Evolutionary conservation across 2,797 vertebrate species (phyloP), one percentile per base, ranked within the genome.

Genomic region (Falco cherrug): DNA sequence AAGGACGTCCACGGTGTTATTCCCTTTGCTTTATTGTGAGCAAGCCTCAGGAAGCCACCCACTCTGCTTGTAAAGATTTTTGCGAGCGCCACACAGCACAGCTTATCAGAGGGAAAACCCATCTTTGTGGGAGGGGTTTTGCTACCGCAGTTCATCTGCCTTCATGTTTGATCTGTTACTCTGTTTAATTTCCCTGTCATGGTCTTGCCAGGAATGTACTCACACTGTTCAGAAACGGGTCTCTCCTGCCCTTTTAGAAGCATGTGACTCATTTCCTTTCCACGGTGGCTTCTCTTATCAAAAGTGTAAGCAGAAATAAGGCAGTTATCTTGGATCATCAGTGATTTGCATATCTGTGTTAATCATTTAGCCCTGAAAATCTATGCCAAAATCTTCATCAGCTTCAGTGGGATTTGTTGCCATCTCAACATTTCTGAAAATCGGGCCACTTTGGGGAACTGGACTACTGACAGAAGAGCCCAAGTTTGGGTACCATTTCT

Each of bases 181-280:
- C 43, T 69, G 10, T 60, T 93, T 90, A 86, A 84, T 90, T 94
- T 95, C 71, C 54, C 54, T 87, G 69, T 67, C 54, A 56, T 73
- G 12, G 17, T 74, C 71, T 93, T 96, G 71, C 86, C 75, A 84
- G 93, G 64, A 95, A 95, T 25, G 39, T 65, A 87, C 18, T 93
- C 29, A 59, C 18, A 48, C 20, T 77, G 31, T 83, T 87, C 87
- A 92, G 81, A 96, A 96, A 92, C 73, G 35, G 20, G 35, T 92
- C 73, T 92, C 45, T 95, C 54, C 75, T 85, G 53, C 41, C 75
- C 78, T 96, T 84, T 94, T 60, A 83, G 81, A 89, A 90, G 64
- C 56, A 79, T 45, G 56, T 94, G 92, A 93, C 65, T 96, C 87
- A 93, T 86, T 95, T 97, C 89, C 84, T 91, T 87, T 83, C 57